Evolutionary conservation across 2,113 vertebrate species (phyloP), one percentile per base, ranked within the genome.

Genomic region (Sisor rabdophorus): DNA sequence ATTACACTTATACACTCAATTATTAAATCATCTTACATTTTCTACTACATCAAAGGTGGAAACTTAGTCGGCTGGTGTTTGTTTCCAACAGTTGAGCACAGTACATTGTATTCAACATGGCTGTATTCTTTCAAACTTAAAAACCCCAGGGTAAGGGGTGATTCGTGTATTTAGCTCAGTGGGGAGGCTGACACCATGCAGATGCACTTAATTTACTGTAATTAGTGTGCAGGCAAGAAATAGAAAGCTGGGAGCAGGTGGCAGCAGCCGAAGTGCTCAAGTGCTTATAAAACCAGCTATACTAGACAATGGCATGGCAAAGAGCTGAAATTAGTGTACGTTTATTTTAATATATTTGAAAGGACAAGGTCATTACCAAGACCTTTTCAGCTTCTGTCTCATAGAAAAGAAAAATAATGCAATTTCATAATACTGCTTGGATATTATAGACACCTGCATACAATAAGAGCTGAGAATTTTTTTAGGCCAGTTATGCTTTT

Each of bases 131-230:
- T 20, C 22, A 72, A 28, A 47, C 71, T 69, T 11, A 8, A 47
- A 72, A 60, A 69, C 65, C 76, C 65, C 52, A 47, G 20, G 19
- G 68, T 56, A 44, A 56, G 59, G 76, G 72, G 76, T 75, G 47
- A 65, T 73, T 65, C 32, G 5, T 79, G 81, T 79, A 65, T 82
- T 82, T 79, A 73, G 61, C 77, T 79, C 73, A 79, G 80, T 32
- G 10, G 80, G 80, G 76, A 75, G 60, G 30, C 40, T 20, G 74
- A 79, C n/a, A 30, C 55, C 78, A 79, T 76, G 73, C 77, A 82
- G 81, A 79, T 82, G 68, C 77, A 68, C 53, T 79, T 79, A 76
- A 79, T 82, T 82, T 69, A 76, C 77, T 63, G 69, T 82, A 82
- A 82, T 79, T 74, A 82, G 60, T 68, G 68, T 47, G 15, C 75